These are phyloP conservation scores for Cyprinus carpio DNA, from an alignment of 2,113 vertebrate species.

Conservation along the genomic window DNA sequence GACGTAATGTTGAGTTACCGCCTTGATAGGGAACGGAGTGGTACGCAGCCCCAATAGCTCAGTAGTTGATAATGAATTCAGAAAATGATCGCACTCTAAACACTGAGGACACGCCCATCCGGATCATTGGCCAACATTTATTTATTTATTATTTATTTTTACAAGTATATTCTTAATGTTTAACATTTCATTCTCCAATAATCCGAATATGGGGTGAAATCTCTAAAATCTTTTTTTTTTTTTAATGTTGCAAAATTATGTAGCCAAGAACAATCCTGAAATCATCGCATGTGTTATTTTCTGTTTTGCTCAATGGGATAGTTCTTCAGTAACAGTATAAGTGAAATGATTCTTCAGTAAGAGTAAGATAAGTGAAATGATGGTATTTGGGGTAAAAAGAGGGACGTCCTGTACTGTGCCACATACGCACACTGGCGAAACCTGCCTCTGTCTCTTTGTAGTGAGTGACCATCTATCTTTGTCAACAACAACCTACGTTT, in stretches of 20 bases:
- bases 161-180: background rate
- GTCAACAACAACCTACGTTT: background rate
- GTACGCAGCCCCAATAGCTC: no score
- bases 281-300: background rate
- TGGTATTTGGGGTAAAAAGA: background rate
- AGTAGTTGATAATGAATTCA: background rate
- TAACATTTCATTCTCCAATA: background rate
- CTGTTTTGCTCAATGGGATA: background rate
- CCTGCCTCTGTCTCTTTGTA: background rate
- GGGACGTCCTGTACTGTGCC: background rate
- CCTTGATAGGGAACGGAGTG: no score
- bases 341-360: background rate
- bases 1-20: no score
- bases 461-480: background rate
- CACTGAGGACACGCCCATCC: background rate
- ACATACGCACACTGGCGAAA: background rate
- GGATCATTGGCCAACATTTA: background rate
- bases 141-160: background rate
- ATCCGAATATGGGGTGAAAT: background rate
- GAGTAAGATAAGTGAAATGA: background rate
- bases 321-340: background rate
- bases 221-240: background rate
- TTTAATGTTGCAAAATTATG: background rate
- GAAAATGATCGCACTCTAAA: background rate
- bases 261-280: background rate